These are phyloP conservation scores for Zaprionus capensis DNA, from an alignment of 1,140 invertebrate genomes.

Conservation along the genomic window DNA sequence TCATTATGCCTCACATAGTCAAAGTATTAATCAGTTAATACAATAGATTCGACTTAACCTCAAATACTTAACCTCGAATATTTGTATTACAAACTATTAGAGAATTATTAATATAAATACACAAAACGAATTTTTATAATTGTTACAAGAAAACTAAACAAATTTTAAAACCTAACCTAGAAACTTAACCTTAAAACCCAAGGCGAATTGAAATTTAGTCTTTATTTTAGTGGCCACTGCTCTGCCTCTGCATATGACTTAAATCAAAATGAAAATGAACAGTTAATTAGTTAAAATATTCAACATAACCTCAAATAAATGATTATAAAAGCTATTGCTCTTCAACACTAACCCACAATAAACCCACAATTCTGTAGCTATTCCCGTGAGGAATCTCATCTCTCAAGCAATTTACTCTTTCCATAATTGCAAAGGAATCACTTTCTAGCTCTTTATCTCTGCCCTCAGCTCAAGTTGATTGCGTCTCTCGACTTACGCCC, in stretches of 20 bases:
- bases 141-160: no score
- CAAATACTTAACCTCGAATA: no score
- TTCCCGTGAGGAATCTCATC: background rate
- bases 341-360: background rate
- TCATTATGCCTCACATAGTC: no score
- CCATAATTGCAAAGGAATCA: background rate
- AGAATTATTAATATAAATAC: no score
- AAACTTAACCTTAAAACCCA: background rate
- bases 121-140: no score
- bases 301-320: background rate
- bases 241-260: no score
- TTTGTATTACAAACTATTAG: no score
- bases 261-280: no score
- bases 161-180: background rate
- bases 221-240: no score
- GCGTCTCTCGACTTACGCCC: conserved; percentile 50
- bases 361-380: background rate
- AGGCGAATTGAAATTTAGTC: no score
- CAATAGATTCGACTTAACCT: background rate
- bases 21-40: background rate
- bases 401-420: background rate
- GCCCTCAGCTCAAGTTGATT: conserved; percentile 32
- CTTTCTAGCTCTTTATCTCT: conserved; percentile 3
- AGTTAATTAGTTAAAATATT: no score
- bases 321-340: background rate